Evolutionary conservation across 2,888 invertebrate genomes (phyloP).

Genomic region (Neoaliturus tenellus): DNA sequence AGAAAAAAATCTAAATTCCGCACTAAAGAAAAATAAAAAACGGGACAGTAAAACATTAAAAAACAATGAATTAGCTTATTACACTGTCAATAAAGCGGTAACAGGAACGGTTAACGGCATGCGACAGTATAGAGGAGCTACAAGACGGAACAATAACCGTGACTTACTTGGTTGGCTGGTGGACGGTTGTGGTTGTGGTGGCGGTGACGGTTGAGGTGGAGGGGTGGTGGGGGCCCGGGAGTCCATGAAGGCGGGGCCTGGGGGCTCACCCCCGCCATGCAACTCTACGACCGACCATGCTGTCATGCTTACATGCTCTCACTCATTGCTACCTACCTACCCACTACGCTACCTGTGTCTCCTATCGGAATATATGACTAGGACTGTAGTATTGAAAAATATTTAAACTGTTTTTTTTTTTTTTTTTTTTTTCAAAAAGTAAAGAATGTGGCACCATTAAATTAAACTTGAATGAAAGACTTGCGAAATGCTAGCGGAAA

Average conservation of each 20-base stretch:
- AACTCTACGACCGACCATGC: slow-evolving; percentile 38
- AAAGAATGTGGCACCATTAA: no score
- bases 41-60: no score
- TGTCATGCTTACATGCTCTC: slow-evolving; percentile 44
- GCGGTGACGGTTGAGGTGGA: neutral
- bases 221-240: neutral
- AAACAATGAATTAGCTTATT: no score
- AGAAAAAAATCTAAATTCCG: no score
- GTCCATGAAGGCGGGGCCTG: neutral
- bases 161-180: slow-evolving; percentile 46
- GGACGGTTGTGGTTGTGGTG: slow-evolving; percentile 6
- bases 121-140: neutral
- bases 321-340: slow-evolving; percentile 19
- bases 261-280: slow-evolving; percentile 23
- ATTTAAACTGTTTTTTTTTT: no score
- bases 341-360: no score
- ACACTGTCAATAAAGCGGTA: neutral
- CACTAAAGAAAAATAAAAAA: no score
- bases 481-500: no score
- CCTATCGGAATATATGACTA: no score
- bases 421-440: no score
- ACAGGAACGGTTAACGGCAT: neutral
- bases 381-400: no score
- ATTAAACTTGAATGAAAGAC: no score
- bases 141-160: slow-evolving; percentile 22